Percentiles rank a stretch among this genome's conserved stretches.
These are phyloP conservation scores for Gobio gobio DNA, from an alignment of 2,113 vertebrate species.

Conservation along the genomic window DNA sequence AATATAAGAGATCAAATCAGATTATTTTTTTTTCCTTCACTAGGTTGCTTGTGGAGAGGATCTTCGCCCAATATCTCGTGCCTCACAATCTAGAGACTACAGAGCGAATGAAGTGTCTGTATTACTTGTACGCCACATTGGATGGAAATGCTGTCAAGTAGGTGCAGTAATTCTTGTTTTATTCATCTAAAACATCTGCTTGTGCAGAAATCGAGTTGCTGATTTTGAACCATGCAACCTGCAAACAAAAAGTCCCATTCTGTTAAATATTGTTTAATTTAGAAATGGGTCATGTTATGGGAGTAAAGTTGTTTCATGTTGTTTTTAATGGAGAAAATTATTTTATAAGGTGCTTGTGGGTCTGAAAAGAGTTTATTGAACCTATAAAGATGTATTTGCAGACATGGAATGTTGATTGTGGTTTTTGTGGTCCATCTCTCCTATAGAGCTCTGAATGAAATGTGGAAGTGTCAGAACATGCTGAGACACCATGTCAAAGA, in stretches of 20 bases:
- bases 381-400: constrained; percentile 5
- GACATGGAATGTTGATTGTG: neutral
- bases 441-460: constrained; percentile 94
- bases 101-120: constrained; percentile 96
- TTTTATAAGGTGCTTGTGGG: neutral
- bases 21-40: neutral
- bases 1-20: neutral
- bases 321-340: neutral
- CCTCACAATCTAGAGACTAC: constrained; percentile 94
- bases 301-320: neutral
- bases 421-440: neutral
- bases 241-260: neutral
- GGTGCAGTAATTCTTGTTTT: constrained; percentile 55
- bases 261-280: neutral
- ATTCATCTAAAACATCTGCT: neutral
- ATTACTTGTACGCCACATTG: constrained; percentile 95
- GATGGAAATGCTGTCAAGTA: constrained; percentile 97
- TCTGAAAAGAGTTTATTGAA: neutral
- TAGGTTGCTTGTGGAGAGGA: constrained; percentile 94
- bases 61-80: constrained; percentile 98
- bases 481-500: constrained; percentile 94
- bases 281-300: neutral
- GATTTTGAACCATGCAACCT: neutral
- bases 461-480: constrained; percentile 99
- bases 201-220: neutral